Conservation (phyloP, 2,113 vertebrate genomes). For the Corythoichthys intestinalis region DNA sequence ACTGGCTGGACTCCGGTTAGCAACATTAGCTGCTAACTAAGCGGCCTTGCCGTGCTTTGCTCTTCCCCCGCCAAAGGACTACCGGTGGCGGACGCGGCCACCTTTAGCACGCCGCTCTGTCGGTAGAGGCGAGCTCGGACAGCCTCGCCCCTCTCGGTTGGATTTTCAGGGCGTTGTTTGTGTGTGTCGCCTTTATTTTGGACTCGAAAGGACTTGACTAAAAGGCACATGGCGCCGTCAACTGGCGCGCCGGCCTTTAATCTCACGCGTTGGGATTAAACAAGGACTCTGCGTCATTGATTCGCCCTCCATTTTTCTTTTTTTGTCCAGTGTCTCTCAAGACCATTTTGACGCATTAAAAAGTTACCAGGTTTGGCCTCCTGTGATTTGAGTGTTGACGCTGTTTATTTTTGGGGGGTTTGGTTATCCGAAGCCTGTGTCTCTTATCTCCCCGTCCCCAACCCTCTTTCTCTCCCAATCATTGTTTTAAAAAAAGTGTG, state of each 20-base stretch:
- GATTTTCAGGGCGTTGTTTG: not conserved
- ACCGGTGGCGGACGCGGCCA: not conserved
- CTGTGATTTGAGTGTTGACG: constrained; percentile 59
- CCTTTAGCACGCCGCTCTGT: not conserved
- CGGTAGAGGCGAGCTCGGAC: not conserved
- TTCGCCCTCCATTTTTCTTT: constrained; percentile 24
- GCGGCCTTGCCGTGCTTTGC: not conserved
- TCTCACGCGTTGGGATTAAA: not conserved
- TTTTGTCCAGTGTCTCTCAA: constrained; percentile 53
- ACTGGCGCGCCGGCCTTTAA: not conserved
- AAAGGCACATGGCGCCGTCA: constrained; percentile 8
- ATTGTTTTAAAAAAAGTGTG: constrained; percentile 31
- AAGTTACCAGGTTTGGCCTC: constrained; percentile 47
- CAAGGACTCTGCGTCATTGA: constrained; percentile 32
- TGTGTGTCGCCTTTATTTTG: not conserved
- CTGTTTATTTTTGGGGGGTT: constrained; percentile 40
- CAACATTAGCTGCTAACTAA: constrained; percentile 2
- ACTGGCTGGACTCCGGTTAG: constrained; percentile 9
- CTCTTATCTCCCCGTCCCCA: constrained; percentile 14
- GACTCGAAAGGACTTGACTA: constrained; percentile 9
- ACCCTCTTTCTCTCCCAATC: constrained; percentile 46
- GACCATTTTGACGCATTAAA: constrained; percentile 51
- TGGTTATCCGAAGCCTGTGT: constrained; percentile 55
- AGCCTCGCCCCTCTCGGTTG: not conserved
- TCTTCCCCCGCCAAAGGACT: not conserved